These are phyloP conservation scores for Dolomedes plantarius DNA, from an alignment of 2,888 invertebrate species.

Conservation along the genomic window DNA sequence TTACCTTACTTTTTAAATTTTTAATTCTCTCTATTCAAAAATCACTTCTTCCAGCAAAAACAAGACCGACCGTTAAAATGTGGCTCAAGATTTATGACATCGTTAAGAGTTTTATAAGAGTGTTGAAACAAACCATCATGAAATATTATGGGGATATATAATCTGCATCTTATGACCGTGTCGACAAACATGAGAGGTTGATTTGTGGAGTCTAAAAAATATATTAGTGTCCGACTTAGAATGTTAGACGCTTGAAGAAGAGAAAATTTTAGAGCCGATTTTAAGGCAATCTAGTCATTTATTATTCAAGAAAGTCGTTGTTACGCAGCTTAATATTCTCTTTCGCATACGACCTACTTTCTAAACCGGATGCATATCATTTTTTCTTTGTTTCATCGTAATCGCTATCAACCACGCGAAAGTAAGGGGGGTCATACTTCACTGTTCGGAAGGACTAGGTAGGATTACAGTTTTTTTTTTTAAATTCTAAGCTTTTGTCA, in stretches of 20 bases:
- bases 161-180: constrained; percentile 5
- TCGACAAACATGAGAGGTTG: not conserved
- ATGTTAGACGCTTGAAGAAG: not conserved
- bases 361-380: not conserved
- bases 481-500: not conserved
- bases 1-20: not conserved
- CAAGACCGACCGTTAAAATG: not conserved
- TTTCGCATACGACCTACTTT: constrained; percentile 1
- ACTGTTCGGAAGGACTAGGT: not conserved
- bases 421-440: not conserved
- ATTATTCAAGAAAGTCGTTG: not conserved
- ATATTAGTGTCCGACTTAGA: not conserved
- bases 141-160: not conserved
- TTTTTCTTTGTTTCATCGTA: constrained; percentile 3
- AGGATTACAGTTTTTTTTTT: not conserved
- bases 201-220: not conserved
- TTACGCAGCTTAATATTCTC: constrained; percentile 6
- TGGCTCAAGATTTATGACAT: not conserved
- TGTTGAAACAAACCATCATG: not conserved
- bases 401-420: constrained; percentile 3
- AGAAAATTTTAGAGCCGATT: not conserved
- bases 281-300: constrained; percentile 7
- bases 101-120: constrained; percentile 3
- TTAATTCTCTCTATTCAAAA: not conserved
- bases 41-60: not conserved